A percentile compares a stretch with the other conserved stretches of the same genome.
phyloP scores from a whole-genome alignment of 2,113 vertebrate genomes.

The Turdus rufiventris region DNA sequence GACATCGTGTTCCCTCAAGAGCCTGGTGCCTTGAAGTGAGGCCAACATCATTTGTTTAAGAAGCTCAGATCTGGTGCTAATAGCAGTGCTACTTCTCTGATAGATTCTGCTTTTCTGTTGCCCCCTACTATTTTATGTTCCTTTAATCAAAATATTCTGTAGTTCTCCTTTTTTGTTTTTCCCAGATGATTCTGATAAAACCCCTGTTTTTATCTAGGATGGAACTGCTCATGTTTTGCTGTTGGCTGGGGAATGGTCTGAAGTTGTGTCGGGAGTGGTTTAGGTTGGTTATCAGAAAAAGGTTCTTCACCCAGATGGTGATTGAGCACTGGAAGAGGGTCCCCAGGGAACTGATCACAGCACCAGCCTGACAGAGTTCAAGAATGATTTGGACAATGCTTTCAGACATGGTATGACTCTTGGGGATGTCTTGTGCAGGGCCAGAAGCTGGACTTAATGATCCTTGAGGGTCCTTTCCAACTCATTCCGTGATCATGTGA shows the following conservation, averaged over 20 bases:
- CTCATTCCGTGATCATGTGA: background rate
- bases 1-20: background rate
- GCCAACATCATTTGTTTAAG: background rate
- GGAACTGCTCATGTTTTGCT: background rate
- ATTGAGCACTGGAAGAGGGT: background rate
- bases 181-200: background rate
- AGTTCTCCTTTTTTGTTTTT: background rate
- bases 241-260: background rate
- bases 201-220: background rate
- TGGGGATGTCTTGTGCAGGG: background rate
- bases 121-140: background rate
- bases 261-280: background rate
- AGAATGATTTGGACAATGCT: background rate
- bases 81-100: background rate
- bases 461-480: background rate
- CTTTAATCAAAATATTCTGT: background rate
- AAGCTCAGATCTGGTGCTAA: background rate
- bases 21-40: background rate
- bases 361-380: background rate
- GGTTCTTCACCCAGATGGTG: background rate
- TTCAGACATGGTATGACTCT: background rate
- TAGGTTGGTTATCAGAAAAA: background rate
- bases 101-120: background rate
- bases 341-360: background rate
- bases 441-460: fast-evolving